phyloP scores from a whole-genome alignment of 2,797 vertebrate genomes.

The Microctenopoma lineatum region DNA sequence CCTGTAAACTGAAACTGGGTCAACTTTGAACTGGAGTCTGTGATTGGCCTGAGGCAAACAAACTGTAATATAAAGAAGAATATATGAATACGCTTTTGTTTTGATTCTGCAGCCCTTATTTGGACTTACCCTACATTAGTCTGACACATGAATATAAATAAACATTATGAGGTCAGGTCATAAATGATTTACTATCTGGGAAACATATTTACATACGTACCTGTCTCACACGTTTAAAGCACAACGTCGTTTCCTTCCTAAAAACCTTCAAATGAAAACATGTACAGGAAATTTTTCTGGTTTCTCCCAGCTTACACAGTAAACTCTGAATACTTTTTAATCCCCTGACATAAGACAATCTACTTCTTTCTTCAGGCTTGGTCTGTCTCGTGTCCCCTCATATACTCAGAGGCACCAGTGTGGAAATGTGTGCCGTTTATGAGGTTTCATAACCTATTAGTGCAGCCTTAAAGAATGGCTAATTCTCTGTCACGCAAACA shows the following conservation, averaged over 20 bases:
- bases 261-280: background rate
- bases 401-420: background rate
- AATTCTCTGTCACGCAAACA: background rate
- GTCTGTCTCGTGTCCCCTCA: background rate
- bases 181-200: slow-evolving; percentile 63
- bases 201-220: slow-evolving; percentile 58
- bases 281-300: too few relatives aligned
- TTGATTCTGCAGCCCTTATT: slow-evolving; percentile 58
- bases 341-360: too few relatives aligned
- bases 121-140: slow-evolving; percentile 57
- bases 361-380: background rate
- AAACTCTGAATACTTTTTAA: too few relatives aligned
- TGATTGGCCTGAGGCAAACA: slow-evolving; percentile 63
- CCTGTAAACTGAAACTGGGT: slow-evolving; percentile 62
- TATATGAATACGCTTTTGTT: slow-evolving; percentile 72
- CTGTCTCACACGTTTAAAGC: slow-evolving; percentile 19
- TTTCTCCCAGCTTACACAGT: background rate
- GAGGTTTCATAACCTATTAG: background rate
- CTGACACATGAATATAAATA: slow-evolving; percentile 57
- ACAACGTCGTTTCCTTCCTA: background rate
- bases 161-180: slow-evolving; percentile 50
- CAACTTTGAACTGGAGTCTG: slow-evolving; percentile 67
- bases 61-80: slow-evolving; percentile 72
- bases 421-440: background rate
- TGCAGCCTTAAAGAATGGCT: background rate